A percentile compares a stretch with the other conserved stretches of the same genome.
Evolutionary conservation across 1,140 invertebrate species (phyloP).

Genomic region (Hycleus cichorii): DNA sequence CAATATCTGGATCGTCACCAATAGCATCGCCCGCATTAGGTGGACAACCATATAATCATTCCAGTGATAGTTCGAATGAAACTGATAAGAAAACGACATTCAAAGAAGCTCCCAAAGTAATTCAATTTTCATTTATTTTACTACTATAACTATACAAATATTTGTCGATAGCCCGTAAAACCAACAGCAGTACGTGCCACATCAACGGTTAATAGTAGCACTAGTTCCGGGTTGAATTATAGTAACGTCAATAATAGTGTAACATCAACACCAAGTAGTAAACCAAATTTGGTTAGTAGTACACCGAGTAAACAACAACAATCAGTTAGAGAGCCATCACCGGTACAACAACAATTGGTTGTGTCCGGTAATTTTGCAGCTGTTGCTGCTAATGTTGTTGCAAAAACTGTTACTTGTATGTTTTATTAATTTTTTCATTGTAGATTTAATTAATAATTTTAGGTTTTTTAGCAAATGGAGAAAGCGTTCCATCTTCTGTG

Average conservation of each 20-base stretch:
- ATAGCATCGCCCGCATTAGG: constrained; percentile 49
- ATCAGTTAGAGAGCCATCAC: constrained; percentile 31
- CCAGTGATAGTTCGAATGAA: constrained; percentile 64
- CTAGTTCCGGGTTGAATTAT: constrained; percentile 51
- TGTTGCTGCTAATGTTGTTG: constrained; percentile 50
- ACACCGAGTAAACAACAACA: constrained; percentile 51
- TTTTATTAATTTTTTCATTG: neutral
- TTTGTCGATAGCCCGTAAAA: constrained; percentile 53
- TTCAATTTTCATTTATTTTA: constrained; percentile 25
- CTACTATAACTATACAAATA: too few relatives aligned
- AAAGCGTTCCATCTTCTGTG: constrained; percentile 33
- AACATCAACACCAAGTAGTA: constrained; percentile 48
- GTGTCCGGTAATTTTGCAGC: constrained; percentile 53
- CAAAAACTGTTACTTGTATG: constrained; percentile 43
- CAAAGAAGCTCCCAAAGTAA: constrained; percentile 44
- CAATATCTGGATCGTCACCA: constrained; percentile 63
- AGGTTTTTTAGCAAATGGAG: constrained; percentile 23
- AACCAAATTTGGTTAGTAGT: constrained; percentile 46
- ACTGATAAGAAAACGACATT: constrained; percentile 64
- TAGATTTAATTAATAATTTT: neutral
- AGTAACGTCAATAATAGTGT: constrained; percentile 28
- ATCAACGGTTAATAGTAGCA: constrained; percentile 38
- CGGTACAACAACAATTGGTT: constrained; percentile 20
- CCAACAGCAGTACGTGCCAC: constrained; percentile 62
- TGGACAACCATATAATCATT: constrained; percentile 59